Percentiles rank a stretch among this genome's conserved stretches.
Conservation (phyloP, 2,888 invertebrate species). For the Rotaria macrura region DNA sequence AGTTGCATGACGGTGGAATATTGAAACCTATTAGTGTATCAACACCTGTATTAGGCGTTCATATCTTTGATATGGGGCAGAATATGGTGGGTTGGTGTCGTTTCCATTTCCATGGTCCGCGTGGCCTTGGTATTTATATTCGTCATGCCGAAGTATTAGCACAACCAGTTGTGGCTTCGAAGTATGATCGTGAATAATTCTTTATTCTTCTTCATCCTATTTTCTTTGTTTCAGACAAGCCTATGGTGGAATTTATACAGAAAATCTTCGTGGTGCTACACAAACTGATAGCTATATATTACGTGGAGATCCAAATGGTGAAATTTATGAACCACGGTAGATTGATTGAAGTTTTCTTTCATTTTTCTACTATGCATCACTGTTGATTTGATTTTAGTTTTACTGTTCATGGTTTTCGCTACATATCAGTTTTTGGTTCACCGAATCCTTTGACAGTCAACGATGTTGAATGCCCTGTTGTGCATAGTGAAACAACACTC, state of each 20-base stretch:
- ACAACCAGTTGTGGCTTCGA: neutral
- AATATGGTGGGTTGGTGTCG: neutral
- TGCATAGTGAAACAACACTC: conserved; percentile 2
- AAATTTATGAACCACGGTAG: conserved; percentile 14
- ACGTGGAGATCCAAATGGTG: conserved; percentile 9
- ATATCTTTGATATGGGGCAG: neutral
- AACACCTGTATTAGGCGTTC: neutral
- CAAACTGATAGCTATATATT: neutral
- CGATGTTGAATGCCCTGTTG: conserved; percentile 14
- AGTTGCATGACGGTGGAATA: neutral
- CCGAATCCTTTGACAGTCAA: neutral
- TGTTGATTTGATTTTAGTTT: neutral
- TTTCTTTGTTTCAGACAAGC: neutral
- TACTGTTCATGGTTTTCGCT: conserved; percentile 16
- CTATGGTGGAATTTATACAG: neutral
- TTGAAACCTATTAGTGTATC: neutral
- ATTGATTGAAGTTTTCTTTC: neutral
- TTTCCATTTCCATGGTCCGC: neutral
- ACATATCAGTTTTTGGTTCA: neutral
- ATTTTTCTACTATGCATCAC: neutral
- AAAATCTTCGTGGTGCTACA: conserved; percentile 4
- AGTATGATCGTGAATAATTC: neutral
- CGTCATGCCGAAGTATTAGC: neutral
- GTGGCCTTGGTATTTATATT: neutral
- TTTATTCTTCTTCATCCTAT: neutral